Percentiles rank a stretch among this genome's conserved stretches.
Conservation (phyloP, 2,113 vertebrate genomes). For the Nanorana parkeri region DNA sequence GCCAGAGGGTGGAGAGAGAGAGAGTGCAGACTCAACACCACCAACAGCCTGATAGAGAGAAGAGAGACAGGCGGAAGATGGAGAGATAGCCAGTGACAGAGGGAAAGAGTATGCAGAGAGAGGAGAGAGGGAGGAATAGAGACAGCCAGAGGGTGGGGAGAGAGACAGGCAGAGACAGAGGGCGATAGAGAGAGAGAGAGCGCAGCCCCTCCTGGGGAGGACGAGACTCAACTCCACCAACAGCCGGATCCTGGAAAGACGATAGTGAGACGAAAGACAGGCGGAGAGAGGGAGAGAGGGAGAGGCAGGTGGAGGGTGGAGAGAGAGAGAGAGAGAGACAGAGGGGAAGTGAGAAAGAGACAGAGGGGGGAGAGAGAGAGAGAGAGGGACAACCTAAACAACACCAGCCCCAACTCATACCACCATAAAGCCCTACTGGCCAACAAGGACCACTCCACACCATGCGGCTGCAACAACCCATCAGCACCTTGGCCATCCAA, state of each 20-base stretch:
- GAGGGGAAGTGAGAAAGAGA: conserved; percentile 14
- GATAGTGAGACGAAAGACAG: too few relatives aligned
- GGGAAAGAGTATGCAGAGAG: not conserved
- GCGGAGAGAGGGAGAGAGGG: not conserved
- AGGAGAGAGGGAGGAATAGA: not conserved
- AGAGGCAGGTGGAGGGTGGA: too few relatives aligned
- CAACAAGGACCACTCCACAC: too few relatives aligned
- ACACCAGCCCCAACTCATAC: too few relatives aligned
- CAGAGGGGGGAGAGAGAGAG: not conserved
- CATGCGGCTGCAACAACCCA: too few relatives aligned
- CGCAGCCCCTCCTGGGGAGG: too few relatives aligned
- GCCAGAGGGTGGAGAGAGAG: conserved; percentile 15
- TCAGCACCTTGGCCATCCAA: too few relatives aligned
- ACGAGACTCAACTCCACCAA: too few relatives aligned
- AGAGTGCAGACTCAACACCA: not conserved
- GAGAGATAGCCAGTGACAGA: not conserved
- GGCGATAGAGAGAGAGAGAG: not conserved
- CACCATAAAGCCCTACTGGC: too few relatives aligned
- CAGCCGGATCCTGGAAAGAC: too few relatives aligned
- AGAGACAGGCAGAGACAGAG: not conserved
- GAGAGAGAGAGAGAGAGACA: conserved; percentile 58
- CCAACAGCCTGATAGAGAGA: too few relatives aligned
- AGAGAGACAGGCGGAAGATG: not conserved
- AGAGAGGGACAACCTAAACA: too few relatives aligned
- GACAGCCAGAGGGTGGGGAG: not conserved